These are phyloP conservation scores for cattle (Bos taurus) DNA, from an alignment of 2,113 vertebrate species.

Conservation along the genomic window DNA sequence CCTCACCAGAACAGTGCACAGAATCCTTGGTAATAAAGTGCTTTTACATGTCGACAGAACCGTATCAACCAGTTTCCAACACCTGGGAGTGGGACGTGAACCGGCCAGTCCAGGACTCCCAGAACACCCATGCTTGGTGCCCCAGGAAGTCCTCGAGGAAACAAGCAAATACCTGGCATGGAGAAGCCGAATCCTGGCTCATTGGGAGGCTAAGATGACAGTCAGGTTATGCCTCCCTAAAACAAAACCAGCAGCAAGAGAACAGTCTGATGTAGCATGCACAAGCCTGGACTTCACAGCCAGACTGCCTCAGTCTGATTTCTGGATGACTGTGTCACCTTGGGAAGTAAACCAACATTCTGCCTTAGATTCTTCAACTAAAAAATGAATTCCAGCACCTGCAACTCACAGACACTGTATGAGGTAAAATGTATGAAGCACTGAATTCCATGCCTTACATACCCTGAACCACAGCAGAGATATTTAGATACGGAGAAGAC, in stretches of 20 bases:
- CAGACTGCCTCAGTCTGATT: not conserved
- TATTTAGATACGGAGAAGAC: not conserved
- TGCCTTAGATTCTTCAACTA: conserved; percentile 4
- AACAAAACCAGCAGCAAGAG: conserved; percentile 61
- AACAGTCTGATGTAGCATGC: not conserved
- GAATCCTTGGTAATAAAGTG: not conserved
- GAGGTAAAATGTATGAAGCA: not conserved
- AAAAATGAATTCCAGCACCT: conserved; percentile 1
- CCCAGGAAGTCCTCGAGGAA: conserved; percentile 41
- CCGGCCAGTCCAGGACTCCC: not conserved
- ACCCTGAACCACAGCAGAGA: not conserved
- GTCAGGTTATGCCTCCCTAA: conserved; percentile 66
- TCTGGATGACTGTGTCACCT: not conserved
- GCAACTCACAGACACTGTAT: not conserved
- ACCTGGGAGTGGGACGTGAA: conserved; percentile 7
- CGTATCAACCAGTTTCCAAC: not conserved
- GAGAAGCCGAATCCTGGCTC: conserved; percentile 43
- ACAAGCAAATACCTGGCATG: conserved; percentile 55
- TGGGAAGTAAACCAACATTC: not conserved
- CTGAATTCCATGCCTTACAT: not conserved
- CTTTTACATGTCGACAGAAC: not conserved
- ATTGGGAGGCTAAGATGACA: conserved; percentile 68
- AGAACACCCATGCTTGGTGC: conserved; percentile 57
- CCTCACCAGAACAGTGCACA: not conserved
- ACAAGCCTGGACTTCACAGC: not conserved